Evolutionary conservation across 1,140 invertebrate species (phyloP), one percentile per base, ranked within the genome.

Genomic region (Coenobita brevimanus): DNA sequence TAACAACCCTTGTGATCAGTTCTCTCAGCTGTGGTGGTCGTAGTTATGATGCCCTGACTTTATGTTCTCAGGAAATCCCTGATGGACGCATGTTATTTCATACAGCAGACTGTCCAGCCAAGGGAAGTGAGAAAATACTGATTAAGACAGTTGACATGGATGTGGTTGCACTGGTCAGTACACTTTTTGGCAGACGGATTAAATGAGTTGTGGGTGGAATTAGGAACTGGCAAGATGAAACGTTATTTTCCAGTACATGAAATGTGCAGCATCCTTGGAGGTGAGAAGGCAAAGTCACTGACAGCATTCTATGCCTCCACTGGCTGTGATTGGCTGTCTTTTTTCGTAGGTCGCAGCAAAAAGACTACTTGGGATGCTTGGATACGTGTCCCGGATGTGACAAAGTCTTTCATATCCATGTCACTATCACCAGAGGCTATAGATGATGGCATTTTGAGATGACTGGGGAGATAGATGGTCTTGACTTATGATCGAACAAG

Each of bases 351-450:
- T 67, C 15, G 8, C 27, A 30, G 64, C 64, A 67, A 67, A 30
- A 67, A 67, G 27, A 67, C 64, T n/a, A 27, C 64, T 67, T 67
- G 64, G 64, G 64, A 67, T 27, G 27, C 64, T 27, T 67, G 64
- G 64, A 67, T 30, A 8, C 27, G 15, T 8, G 13, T 67, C 64
- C 64, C 64, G 27, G 64, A 67, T 15, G 64, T 67, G 27, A 67
- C 64, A n/a, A n/a, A 67, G 27, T 8, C 64, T 8, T 24, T 67
- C 27, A 8, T 67, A 67, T 67, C 15, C 64, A 15, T 67, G 27
- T 67, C 64, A n/a, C 13, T n/a, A 8, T 17, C 15, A 27, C 64
- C 64, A 67, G 27, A 15, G 27, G 15, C 64, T n/a, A 67, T 67
- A 15, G 15, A 15, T 8, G 64, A 67, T 67, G 24, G 6, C 15